Base-by-base conservation (phyloP, 2,113 vertebrate species). In the Climacteris rufus region DNA sequence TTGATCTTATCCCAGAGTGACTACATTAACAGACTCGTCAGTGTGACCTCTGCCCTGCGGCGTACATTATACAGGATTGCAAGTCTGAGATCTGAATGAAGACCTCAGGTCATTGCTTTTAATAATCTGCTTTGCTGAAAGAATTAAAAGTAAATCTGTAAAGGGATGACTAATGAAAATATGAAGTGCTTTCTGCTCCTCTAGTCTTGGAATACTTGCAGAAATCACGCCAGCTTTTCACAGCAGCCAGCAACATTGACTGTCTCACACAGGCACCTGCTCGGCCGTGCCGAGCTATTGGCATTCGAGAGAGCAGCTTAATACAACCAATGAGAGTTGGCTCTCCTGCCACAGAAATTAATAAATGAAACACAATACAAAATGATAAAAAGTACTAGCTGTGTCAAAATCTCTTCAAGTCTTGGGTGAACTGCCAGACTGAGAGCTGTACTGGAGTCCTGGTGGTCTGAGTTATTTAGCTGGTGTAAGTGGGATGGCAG, bases 1-100 rank as follows among this genome's bases (percentile, higher is more conserved):
- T 98, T 99, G 99, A 99, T 99, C 97, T 98, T 97, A 97, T 98
- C 98, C 99, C 98, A 98, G 98, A 97, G 97, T 97, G 98, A 98
- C 98, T 95, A 65, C 98, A 98, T 98, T 98, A 99, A 98, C 97
- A 96, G 98, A 98, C 98, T 98, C 97, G 93, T 97, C 96, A 97
- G 97, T 53, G 68, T 97, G 98, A 99, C 98, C 99, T 98, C 95
- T 99, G 98, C 99, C 98, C 98, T 88, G 82, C 42, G 49, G 97
- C 94, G 71, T 96, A 96, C 97, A 97, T 97, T 95, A 97, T 93
- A 96, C 98, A 98, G 95, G 95, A 98, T 98, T 98, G 87, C 96
- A 96, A 89, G 97, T 95, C 97, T 96, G 95, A 93, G 84, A 75
- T 93, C 94, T 94, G 92, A 97, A 96, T 72, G 89, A 94, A 97